Conservation (phyloP, 2,888 invertebrate genomes). For the Drosophila putrida region DNA sequence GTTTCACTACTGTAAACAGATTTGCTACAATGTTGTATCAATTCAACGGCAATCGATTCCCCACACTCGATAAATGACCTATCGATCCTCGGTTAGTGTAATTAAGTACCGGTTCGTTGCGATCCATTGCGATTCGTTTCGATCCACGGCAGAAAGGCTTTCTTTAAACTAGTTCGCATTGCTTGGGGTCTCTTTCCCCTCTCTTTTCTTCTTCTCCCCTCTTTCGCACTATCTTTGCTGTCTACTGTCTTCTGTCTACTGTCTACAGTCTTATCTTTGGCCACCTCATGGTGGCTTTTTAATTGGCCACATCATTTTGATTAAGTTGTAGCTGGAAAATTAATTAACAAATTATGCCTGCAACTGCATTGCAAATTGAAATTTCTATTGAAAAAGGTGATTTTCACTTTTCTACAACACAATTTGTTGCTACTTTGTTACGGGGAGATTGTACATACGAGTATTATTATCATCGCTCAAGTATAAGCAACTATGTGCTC, state of each 20-base stretch:
- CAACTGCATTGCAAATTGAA: conserved; percentile 74
- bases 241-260: conserved; percentile 19
- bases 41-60: conserved; percentile 10
- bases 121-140: conserved; percentile 42
- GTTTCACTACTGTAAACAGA: neutral
- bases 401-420: conserved; percentile 72
- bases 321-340: conserved; percentile 82
- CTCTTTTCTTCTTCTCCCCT: neutral
- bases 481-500: neutral
- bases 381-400: conserved; percentile 63
- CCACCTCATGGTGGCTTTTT: conserved; percentile 80
- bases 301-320: conserved; percentile 82
- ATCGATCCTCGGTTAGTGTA: conserved; percentile 38
- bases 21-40: conserved; percentile 1
- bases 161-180: conserved; percentile 76
- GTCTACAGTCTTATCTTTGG: conserved; percentile 41
- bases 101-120: conserved; percentile 37
- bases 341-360: conserved; percentile 82
- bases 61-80: conserved; percentile 27
- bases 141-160: conserved; percentile 60
- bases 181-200: conserved; percentile 7
- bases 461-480: conserved; percentile 5
- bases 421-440: conserved; percentile 7
- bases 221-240: neutral
- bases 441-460: conserved; percentile 15